phyloP scores from a whole-genome alignment of 1,140 invertebrate species.

The Leptonema lineaticorne region DNA sequence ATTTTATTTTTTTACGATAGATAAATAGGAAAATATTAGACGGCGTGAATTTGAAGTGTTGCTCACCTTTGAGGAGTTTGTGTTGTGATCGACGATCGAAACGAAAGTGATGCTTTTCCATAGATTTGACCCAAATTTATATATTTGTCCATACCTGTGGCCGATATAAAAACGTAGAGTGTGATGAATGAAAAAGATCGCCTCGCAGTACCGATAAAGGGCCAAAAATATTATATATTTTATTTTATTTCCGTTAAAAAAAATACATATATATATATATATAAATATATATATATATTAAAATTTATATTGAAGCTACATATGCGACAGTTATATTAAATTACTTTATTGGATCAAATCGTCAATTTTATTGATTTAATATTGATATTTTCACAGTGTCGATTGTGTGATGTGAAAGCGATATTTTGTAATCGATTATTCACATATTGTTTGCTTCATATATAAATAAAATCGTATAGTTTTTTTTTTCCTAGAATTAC shows the following conservation, averaged over 20 bases:
- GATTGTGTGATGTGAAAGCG: too few relatives aligned
- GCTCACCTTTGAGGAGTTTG: slow-evolving; percentile 5
- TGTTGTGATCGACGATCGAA: slow-evolving; percentile 17
- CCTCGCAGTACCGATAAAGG: background rate
- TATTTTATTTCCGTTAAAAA: too few relatives aligned
- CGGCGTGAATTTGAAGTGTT: background rate
- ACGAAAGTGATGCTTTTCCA: slow-evolving; percentile 13
- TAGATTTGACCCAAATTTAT: slow-evolving; percentile 20
- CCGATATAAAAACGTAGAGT: slow-evolving; percentile 1
- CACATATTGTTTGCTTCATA: too few relatives aligned
- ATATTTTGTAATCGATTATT: too few relatives aligned
- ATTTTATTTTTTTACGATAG: too few relatives aligned
- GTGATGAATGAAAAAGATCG: background rate
- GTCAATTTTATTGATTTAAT: background rate
- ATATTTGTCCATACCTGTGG: background rate
- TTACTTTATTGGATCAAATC: background rate
- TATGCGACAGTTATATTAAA: background rate
- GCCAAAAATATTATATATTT: too few relatives aligned
- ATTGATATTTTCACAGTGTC: background rate
- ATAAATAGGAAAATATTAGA: background rate
- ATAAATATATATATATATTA: background rate
- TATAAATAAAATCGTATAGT: too few relatives aligned
- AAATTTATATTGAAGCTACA: background rate
- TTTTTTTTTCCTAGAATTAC: too few relatives aligned
- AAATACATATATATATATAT: background rate